Evolutionary conservation across 92 coral and sea anemone species (phyloP).

Genomic region (Phymanthus crucifer): DNA sequence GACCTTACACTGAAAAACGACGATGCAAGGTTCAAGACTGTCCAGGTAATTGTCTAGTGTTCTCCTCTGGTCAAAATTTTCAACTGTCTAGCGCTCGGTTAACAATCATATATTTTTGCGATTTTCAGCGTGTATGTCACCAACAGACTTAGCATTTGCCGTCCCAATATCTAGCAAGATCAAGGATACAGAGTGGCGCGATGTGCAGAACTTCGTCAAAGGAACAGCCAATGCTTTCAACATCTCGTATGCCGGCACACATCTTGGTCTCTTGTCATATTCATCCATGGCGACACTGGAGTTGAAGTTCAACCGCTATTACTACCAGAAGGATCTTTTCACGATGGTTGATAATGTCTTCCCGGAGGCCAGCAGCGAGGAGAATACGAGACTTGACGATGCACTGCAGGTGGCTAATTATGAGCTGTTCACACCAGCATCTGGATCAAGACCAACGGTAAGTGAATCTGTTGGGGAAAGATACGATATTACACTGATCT

Average conservation of each 20-base stretch:
- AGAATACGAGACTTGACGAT: conserved; percentile 79
- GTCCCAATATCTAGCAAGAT: conserved; percentile 88
- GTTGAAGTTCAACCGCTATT: conserved; percentile 88
- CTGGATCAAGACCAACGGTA: conserved; percentile 76
- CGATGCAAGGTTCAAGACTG: conserved; percentile 92
- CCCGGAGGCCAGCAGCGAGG: conserved; percentile 82
- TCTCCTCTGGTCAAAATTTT: too few relatives aligned
- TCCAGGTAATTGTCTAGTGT: conserved; percentile 62
- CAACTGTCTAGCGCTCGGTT: background rate
- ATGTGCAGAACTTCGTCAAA: conserved; percentile 89
- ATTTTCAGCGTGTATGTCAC: conserved; percentile 66
- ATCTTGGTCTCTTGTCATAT: conserved; percentile 91
- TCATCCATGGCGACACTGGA: conserved; percentile 94
- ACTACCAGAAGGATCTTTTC: conserved; percentile 78
- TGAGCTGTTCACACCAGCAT: conserved; percentile 85
- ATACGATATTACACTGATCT: background rate
- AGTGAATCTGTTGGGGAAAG: background rate
- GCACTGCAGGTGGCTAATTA: conserved; percentile 86
- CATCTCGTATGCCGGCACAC: conserved; percentile 85
- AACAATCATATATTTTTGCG: background rate
- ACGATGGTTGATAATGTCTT: conserved; percentile 81
- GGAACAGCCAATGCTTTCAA: conserved; percentile 85
- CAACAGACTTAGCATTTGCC: conserved; percentile 88
- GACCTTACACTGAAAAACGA: conserved; percentile 65
- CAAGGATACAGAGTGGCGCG: conserved; percentile 85